phyloP scores from a whole-genome alignment of 2,797 vertebrate genomes.

The Gallirallus australis region DNA sequence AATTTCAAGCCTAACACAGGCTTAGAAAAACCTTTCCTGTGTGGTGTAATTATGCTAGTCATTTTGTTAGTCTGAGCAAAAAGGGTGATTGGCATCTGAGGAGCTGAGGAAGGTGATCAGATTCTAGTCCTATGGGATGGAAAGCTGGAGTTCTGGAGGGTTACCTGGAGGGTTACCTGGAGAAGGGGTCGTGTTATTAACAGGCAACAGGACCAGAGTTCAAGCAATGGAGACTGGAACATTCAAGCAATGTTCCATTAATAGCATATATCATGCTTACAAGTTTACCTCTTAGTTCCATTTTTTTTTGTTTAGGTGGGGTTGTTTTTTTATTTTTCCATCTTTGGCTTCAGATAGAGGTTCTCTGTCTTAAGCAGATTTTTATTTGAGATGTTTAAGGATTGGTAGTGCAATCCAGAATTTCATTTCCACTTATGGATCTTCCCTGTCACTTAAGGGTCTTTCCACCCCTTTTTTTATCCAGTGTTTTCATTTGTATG shows the following conservation, averaged over 20 bases:
- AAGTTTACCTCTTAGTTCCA: not conserved
- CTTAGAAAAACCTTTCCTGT: not conserved
- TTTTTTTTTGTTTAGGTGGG: too few relatives aligned
- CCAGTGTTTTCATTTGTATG: not conserved
- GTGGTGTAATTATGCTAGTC: not conserved
- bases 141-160: not conserved
- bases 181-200: not conserved
- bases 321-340: not conserved
- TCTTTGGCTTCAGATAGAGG: not conserved
- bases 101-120: not conserved
- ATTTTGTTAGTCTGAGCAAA: not conserved
- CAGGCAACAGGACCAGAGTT: not conserved
- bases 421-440: not conserved
- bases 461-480: not conserved
- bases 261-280: not conserved
- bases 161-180: not conserved
- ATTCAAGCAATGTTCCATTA: not conserved
- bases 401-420: not conserved
- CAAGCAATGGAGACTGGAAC: not conserved
- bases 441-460: not conserved
- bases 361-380: not conserved
- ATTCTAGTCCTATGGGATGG: not conserved
- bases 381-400: not conserved
- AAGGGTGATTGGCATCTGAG: not conserved
- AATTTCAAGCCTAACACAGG: not conserved